A percentile compares a stretch with the other conserved stretches of the same genome.
Evolutionary conservation across 2,888 invertebrate species (phyloP).

Genomic region (Ochlodes sylvanus): DNA sequence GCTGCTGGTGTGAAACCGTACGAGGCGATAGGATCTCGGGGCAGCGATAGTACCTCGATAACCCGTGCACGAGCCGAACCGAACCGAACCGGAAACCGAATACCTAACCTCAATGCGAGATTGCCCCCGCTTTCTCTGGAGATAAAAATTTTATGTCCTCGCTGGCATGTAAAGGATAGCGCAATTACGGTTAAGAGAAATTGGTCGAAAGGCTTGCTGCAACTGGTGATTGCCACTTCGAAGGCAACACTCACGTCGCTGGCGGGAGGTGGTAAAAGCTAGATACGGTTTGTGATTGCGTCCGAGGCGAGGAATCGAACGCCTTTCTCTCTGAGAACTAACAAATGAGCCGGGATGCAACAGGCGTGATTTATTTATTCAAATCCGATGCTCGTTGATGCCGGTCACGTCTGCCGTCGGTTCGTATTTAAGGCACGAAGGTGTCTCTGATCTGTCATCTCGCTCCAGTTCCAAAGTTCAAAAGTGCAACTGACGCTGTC

Average conservation of each 20-base stretch:
- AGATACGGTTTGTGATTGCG: conserved; percentile 67
- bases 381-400: conserved; percentile 68
- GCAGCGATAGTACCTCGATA: conserved; percentile 52
- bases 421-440: conserved; percentile 65
- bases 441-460: conserved; percentile 64
- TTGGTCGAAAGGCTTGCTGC: conserved; percentile 42
- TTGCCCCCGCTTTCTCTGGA: conserved; percentile 61
- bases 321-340: conserved; percentile 73
- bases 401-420: conserved; percentile 67
- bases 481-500: conserved; percentile 47
- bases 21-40: conserved; percentile 52
- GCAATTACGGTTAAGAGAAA: conserved; percentile 55
- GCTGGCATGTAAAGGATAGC: conserved; percentile 59
- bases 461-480: conserved; percentile 49
- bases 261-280: conserved; percentile 66
- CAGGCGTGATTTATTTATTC: conserved; percentile 74
- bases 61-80: conserved; percentile 43
- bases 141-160: conserved; percentile 62
- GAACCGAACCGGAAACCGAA: conserved; percentile 50
- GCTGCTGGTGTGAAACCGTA: conserved; percentile 54
- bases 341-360: conserved; percentile 73
- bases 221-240: conserved; percentile 37
- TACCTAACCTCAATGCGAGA: conserved; percentile 43
- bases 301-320: conserved; percentile 69
- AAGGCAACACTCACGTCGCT: conserved; percentile 53